A percentile compares a stretch with the other conserved stretches of the same genome.
phyloP scores from a whole-genome alignment of 1,140 invertebrate species.

The Leptinotarsa lineolata region DNA sequence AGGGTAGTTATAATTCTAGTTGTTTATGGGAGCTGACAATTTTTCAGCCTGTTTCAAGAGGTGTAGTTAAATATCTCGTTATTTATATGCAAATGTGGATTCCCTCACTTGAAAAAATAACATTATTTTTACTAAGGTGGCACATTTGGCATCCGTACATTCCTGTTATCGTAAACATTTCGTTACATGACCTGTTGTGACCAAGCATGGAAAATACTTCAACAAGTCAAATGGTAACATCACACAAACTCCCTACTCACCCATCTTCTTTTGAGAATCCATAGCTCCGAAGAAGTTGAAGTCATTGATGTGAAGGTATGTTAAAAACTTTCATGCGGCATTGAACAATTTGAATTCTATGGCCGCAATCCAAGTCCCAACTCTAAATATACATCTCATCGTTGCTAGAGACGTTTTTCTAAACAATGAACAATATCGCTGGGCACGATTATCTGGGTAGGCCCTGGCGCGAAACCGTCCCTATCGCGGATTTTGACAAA shows the following conservation, averaged over 20 bases:
- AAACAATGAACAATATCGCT: constrained; percentile 16
- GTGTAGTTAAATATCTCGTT: no score
- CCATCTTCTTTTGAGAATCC: constrained; percentile 17
- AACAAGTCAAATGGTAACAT: background rate
- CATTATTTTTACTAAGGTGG: no score
- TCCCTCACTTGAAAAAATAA: no score
- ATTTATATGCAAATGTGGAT: no score
- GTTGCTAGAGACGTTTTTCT: constrained; percentile 13
- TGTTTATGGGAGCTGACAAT: no score
- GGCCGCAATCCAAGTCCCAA: constrained; percentile 24
- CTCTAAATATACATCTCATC: constrained; percentile 25
- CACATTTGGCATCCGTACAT: no score
- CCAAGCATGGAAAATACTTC: no score
- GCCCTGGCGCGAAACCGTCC: background rate
- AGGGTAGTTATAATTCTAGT: no score
- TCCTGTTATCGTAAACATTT: no score
- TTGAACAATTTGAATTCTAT: constrained; percentile 21
- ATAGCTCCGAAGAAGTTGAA: constrained; percentile 18
- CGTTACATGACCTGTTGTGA: no score
- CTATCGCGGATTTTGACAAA: background rate
- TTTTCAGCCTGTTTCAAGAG: no score
- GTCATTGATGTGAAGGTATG: constrained; percentile 22
- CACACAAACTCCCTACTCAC: constrained; percentile 11
- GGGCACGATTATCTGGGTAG: background rate
- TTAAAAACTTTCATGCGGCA: constrained; percentile 20